Evolutionary conservation across 1,140 invertebrate genomes (phyloP).

Genomic region (Penaeus chinensis): DNA sequence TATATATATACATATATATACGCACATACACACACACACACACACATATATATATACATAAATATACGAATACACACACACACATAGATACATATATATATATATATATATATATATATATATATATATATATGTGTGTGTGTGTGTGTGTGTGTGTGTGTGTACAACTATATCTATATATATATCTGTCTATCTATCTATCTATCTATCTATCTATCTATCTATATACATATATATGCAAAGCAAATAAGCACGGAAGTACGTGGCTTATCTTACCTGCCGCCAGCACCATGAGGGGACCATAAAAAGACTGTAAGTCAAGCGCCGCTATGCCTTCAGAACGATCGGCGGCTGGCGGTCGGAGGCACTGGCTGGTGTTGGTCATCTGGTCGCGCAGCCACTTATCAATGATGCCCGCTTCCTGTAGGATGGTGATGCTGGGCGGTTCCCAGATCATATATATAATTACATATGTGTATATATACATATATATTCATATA

Average conservation of each 20-base stretch:
- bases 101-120: no score
- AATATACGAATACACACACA: no score
- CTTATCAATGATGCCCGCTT: constrained; percentile 22
- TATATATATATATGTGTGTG: no score
- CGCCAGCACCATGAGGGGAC: constrained; percentile 20
- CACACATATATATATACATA: no score
- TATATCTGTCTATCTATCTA: no score
- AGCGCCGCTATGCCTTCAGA: neutral
- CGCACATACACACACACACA: no score
- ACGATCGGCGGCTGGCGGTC: constrained; percentile 20
- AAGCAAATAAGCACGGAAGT: neutral
- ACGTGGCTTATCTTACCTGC: neutral
- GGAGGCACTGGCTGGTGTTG: constrained; percentile 46
- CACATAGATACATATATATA: no score
- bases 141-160: no score
- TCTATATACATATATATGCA: no score
- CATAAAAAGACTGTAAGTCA: constrained; percentile 11
- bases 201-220: no score
- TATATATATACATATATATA: no score
- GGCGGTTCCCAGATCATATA: neutral
- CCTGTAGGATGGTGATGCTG: constrained; percentile 35
- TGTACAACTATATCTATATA: no score
- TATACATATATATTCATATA: constrained; percentile 8
- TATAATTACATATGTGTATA: constrained; percentile 5
- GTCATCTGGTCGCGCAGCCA: constrained; percentile 38